Evolutionary conservation across 1,140 invertebrate genomes (phyloP).

Genomic region (Lordiphosa stackelbergi): DNA sequence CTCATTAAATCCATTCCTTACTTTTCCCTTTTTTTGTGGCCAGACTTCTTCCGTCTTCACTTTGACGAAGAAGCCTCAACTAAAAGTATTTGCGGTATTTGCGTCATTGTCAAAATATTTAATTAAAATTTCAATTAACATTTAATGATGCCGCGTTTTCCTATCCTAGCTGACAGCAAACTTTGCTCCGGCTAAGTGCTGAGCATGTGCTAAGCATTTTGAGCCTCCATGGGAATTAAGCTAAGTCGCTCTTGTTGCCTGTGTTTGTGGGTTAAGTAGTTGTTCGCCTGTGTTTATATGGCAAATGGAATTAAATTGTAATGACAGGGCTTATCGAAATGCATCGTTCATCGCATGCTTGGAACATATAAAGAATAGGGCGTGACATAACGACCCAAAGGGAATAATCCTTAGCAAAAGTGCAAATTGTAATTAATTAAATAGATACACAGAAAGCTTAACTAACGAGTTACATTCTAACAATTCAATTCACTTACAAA

Average conservation of each 20-base stretch:
- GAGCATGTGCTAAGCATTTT: conserved; percentile 33
- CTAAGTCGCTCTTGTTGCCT: conserved; percentile 20
- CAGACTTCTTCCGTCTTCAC: no score
- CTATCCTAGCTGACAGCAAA: conserved; percentile 16
- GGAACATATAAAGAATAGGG: conserved; percentile 8
- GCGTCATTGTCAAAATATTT: conserved; percentile 68
- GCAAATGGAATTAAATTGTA: conserved; percentile 31
- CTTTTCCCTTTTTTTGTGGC: no score
- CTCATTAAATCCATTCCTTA: not conserved
- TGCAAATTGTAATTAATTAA: conserved; percentile 33
- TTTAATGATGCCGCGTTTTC: conserved; percentile 49
- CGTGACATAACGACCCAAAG: conserved; percentile 1
- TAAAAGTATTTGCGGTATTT: conserved; percentile 48
- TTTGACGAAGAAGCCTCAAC: conserved; percentile 1
- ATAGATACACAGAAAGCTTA: conserved; percentile 5
- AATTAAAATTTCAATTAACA: conserved; percentile 71
- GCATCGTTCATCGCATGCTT: conserved; percentile 34
- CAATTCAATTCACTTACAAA: conserved; percentile 1
- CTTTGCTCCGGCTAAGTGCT: conserved; percentile 22
- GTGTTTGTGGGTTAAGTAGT: conserved; percentile 30
- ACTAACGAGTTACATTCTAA: conserved; percentile 1
- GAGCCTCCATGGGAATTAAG: conserved; percentile 26
- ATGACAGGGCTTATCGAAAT: conserved; percentile 38
- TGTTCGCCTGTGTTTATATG: conserved; percentile 14
- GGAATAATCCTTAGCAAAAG: not conserved